Conservation (phyloP, 2,888 invertebrate genomes). For the Ophion ventricosus region DNA sequence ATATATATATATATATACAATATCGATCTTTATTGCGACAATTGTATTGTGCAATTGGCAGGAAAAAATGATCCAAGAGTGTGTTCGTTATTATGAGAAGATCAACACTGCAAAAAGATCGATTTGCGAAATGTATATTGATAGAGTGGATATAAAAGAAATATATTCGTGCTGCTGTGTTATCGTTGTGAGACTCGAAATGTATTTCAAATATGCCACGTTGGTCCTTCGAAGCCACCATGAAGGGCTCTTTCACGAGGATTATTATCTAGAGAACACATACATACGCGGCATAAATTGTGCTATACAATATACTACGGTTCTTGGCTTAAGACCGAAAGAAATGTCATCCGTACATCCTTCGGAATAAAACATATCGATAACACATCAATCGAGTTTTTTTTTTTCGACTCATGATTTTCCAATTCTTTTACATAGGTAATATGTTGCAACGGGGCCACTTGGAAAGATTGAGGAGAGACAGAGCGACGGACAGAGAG, state of each 20-base stretch:
- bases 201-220: conserved; percentile 15
- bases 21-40: conserved; percentile 20
- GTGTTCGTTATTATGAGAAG: conserved; percentile 36
- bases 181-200: conserved; percentile 47
- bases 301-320: conserved; percentile 10
- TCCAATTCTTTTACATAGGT: not conserved
- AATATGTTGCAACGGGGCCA: not conserved
- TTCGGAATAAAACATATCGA: conserved; percentile 45
- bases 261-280: conserved; percentile 1
- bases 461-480: not conserved
- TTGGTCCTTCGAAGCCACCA: conserved; percentile 26
- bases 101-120: conserved; percentile 24
- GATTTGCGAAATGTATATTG: conserved; percentile 28
- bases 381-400: conserved; percentile 6
- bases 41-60: conserved; percentile 6
- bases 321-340: conserved; percentile 4
- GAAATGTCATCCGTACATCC: conserved; percentile 31
- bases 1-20: conserved; percentile 25
- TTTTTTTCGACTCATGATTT: not conserved
- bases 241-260: conserved; percentile 3
- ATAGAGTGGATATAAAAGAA: not conserved
- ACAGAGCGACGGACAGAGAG: not conserved
- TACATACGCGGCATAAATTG: conserved; percentile 8
- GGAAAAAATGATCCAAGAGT: conserved; percentile 26
- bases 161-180: conserved; percentile 45